Percentiles rank a stretch among this genome's conserved stretches.
Conservation (phyloP, 2,888 invertebrate species). For the Pollenia griseotomentosa region DNA sequence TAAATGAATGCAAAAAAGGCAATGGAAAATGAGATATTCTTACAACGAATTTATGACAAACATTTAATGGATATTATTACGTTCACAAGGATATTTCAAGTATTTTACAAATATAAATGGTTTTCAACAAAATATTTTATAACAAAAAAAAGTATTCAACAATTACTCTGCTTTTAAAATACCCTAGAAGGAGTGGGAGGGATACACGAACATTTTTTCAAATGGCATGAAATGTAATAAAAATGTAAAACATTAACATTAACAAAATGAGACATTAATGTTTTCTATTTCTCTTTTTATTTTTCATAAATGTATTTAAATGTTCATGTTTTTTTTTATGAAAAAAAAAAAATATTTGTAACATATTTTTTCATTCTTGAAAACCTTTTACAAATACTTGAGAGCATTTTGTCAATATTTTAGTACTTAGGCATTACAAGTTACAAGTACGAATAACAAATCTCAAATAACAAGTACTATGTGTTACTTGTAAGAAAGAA, state of each 20-base stretch:
- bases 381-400: slow-evolving; percentile 17
- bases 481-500: background rate
- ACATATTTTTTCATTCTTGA: background rate
- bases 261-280: no score
- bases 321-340: background rate
- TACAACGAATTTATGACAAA: no score
- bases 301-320: background rate
- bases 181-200: no score
- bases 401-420: slow-evolving; percentile 1
- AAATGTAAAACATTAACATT: background rate
- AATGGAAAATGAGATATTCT: no score
- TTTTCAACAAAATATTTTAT: no score
- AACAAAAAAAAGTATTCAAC: no score
- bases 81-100: background rate
- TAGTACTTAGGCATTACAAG: background rate
- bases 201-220: background rate
- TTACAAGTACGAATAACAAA: background rate
- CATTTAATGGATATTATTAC: background rate
- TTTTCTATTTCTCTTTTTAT: background rate
- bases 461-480: background rate
- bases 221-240: background rate
- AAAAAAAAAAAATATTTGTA: background rate
- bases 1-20: no score
- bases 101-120: background rate
- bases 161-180: no score